These are phyloP conservation scores for Rotaria magnacalcarata DNA, from an alignment of 2,888 invertebrate genomes.

Conservation along the genomic window DNA sequence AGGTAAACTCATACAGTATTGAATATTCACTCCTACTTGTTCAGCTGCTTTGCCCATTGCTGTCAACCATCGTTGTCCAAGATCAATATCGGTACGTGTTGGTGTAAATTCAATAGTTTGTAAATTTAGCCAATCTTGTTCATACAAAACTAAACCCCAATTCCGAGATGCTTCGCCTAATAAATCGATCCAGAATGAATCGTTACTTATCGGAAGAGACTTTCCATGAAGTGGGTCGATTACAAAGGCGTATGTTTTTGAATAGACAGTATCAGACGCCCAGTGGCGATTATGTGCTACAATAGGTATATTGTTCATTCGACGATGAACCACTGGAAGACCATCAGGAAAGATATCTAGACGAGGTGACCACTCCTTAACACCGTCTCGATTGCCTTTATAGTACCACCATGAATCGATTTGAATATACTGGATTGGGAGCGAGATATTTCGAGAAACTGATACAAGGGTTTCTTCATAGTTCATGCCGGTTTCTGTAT, in stretches of 20 bases:
- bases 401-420: constrained; percentile 46
- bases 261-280: constrained; percentile 52
- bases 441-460: background rate
- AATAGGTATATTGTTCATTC: constrained; percentile 17
- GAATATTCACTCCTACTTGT: constrained; percentile 50
- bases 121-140: constrained; percentile 54
- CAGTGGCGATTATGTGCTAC: constrained; percentile 48
- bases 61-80: constrained; percentile 51
- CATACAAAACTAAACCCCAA: constrained; percentile 51
- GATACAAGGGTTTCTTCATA: constrained; percentile 42
- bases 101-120: constrained; percentile 50
- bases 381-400: constrained; percentile 3
- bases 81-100: constrained; percentile 49
- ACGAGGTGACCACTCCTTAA: constrained; percentile 19
- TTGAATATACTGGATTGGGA: constrained; percentile 40
- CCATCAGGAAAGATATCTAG: constrained; percentile 34
- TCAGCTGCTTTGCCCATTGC: constrained; percentile 53
- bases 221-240: constrained; percentile 45
- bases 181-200: constrained; percentile 52
- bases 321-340: background rate
- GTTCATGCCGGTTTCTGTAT: constrained; percentile 38
- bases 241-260: constrained; percentile 51
- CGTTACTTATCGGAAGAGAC: constrained; percentile 46
- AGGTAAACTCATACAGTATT: constrained; percentile 54
- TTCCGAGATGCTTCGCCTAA: constrained; percentile 48